phyloP scores from a whole-genome alignment of 2,888 invertebrate species.

The Pelosia muscerda region DNA sequence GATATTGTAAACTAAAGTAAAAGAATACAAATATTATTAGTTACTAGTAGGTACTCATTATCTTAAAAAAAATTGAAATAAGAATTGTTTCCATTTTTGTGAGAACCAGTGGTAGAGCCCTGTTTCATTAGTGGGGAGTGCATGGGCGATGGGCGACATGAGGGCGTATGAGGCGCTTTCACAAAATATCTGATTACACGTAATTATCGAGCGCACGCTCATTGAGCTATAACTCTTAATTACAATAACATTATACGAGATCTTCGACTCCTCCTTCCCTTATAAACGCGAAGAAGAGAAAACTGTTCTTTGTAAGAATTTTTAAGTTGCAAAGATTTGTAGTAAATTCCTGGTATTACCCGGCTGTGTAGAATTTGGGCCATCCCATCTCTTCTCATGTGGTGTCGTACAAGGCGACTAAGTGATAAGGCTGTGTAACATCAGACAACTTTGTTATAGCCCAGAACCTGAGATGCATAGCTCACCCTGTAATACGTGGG shows the following conservation, averaged over 20 bases:
- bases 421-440: no score
- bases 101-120: conserved; percentile 55
- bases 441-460: no score
- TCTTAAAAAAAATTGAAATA: background rate
- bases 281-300: background rate
- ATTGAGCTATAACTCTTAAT: conserved; percentile 34
- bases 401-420: no score
- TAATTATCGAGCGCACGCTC: conserved; percentile 67
- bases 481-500: no score
- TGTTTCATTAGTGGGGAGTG: conserved; percentile 80
- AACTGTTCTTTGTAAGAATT: background rate
- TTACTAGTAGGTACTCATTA: background rate
- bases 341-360: no score
- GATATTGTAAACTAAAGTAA: no score
- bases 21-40: no score
- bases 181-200: conserved; percentile 86
- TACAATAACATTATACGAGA: conserved; percentile 10
- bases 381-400: no score
- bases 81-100: background rate
- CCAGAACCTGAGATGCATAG: no score
- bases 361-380: no score
- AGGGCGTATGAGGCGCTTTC: conserved; percentile 74
- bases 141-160: conserved; percentile 66
- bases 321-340: background rate
- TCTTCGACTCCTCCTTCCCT: background rate